Evolutionary conservation across 1,140 invertebrate genomes (phyloP).

Genomic region (Zaprionus nigranus): DNA sequence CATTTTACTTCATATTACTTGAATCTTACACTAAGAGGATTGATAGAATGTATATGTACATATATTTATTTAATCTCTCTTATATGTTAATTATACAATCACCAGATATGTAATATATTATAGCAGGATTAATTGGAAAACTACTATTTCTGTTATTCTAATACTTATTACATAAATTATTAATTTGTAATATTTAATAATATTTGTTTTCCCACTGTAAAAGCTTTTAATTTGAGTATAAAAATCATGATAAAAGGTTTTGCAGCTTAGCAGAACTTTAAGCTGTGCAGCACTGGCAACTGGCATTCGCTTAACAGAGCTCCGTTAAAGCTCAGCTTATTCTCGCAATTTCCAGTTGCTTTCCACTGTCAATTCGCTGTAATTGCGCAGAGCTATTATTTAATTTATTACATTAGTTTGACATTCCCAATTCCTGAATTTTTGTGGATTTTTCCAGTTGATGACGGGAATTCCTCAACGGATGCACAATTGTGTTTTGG

Average conservation of each 20-base stretch:
- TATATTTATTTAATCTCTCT: too few species aligned
- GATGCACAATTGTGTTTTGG: neutral
- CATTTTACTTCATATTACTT: neutral
- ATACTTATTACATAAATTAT: too few species aligned
- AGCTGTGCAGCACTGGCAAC: neutral
- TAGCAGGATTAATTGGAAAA: too few species aligned
- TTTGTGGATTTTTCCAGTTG: conserved; percentile 14
- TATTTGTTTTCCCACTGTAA: too few species aligned
- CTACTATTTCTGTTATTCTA: too few species aligned
- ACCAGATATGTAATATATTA: too few species aligned
- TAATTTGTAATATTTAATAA: too few species aligned
- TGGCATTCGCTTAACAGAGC: neutral
- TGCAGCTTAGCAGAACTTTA: neutral
- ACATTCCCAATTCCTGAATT: conserved; percentile 24
- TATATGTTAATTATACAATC: too few species aligned
- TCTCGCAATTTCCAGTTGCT: conserved; percentile 7
- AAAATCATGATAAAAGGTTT: too few species aligned
- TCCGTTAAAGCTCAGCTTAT: neutral
- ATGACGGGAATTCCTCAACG: conserved; percentile 10
- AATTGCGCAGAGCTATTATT: conserved; percentile 1
- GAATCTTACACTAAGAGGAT: too few species aligned
- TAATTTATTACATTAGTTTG: conserved; percentile 17
- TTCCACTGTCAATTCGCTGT: conserved; percentile 31
- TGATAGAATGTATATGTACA: too few species aligned
- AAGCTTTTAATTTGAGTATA: too few species aligned